A percentile compares a stretch with the other conserved stretches of the same genome.
Evolutionary conservation across 1,140 invertebrate species (phyloP).

Genomic region (Pseudachorutes palmiensis): DNA sequence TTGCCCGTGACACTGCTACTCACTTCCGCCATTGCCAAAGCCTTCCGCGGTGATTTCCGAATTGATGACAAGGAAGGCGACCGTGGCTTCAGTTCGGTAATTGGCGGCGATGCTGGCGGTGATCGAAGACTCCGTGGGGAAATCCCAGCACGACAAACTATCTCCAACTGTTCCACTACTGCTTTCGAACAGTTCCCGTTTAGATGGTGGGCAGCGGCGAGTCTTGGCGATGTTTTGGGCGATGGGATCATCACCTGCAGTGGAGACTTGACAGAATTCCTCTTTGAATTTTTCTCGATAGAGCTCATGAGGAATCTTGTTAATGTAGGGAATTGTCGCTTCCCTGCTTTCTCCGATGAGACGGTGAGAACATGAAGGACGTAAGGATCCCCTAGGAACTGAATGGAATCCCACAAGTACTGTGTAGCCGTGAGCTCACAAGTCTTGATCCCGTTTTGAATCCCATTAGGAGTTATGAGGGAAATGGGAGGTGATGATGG

Average conservation of each 20-base stretch:
- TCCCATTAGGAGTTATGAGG: neutral
- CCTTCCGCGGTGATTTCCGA: neutral
- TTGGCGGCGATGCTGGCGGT: neutral
- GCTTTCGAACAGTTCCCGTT: too few relatives aligned
- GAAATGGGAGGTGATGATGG: neutral
- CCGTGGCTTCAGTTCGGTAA: too few relatives aligned
- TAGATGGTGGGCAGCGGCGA: too few relatives aligned
- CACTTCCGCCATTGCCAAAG: neutral
- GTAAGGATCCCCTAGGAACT: constrained; percentile 34
- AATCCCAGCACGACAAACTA: too few relatives aligned
- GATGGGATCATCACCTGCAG: neutral
- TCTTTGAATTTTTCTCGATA: neutral
- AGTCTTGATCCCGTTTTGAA: constrained; percentile 10
- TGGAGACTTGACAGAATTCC: neutral
- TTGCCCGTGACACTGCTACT: too few relatives aligned
- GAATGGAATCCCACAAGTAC: constrained; percentile 36
- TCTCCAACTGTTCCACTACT: too few relatives aligned
- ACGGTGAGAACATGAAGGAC: constrained; percentile 22
- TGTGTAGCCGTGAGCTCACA: constrained; percentile 31
- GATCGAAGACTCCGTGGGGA: neutral
- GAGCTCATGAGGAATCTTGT: neutral
- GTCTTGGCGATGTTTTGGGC: neutral
- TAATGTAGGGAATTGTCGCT: neutral
- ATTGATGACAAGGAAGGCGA: neutral
- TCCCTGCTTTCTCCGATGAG: too few relatives aligned